Evolutionary conservation across 2,113 vertebrate species (phyloP).

Genomic region (Rhinichthys klamathensis): DNA sequence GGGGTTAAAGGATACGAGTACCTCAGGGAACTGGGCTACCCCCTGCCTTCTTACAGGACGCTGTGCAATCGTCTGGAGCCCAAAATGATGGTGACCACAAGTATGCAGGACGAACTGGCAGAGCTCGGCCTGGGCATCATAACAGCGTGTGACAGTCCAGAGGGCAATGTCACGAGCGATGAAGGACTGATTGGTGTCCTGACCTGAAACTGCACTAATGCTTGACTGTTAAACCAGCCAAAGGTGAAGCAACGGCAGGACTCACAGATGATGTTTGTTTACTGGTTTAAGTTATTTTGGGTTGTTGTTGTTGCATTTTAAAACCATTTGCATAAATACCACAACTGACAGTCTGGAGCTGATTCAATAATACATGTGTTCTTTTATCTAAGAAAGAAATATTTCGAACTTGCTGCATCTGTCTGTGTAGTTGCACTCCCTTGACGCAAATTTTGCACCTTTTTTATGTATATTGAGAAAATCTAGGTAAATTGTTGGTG

Average conservation of each 20-base stretch:
- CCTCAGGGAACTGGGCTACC: conserved; percentile 79
- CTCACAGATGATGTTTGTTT: not conserved
- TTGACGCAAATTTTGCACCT: conserved; percentile 1
- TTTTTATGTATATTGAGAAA: not conserved
- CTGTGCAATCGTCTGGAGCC: conserved; percentile 80
- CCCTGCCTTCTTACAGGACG: conserved; percentile 79
- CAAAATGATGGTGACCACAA: conserved; percentile 76
- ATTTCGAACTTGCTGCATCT: not conserved
- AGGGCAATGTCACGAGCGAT: conserved; percentile 68
- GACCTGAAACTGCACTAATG: conserved; percentile 61
- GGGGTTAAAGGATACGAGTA: conserved; percentile 81
- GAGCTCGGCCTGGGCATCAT: conserved; percentile 78
- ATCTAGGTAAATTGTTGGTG: not conserved
- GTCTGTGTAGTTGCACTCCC: not conserved
- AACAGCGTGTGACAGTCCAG: conserved; percentile 71
- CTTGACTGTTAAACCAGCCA: conserved; percentile 14
- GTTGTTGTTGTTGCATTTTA: not conserved
- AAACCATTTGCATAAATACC: conserved; percentile 11
- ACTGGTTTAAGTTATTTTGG: not conserved
- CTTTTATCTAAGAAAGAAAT: not conserved
- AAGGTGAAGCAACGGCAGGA: not conserved
- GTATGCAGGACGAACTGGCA: conserved; percentile 77
- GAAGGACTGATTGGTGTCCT: conserved; percentile 75
- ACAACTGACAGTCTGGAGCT: not conserved
- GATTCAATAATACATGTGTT: not conserved